Evolutionary conservation across 2,797 vertebrate genomes (phyloP).

Genomic region (Periparus ater): DNA sequence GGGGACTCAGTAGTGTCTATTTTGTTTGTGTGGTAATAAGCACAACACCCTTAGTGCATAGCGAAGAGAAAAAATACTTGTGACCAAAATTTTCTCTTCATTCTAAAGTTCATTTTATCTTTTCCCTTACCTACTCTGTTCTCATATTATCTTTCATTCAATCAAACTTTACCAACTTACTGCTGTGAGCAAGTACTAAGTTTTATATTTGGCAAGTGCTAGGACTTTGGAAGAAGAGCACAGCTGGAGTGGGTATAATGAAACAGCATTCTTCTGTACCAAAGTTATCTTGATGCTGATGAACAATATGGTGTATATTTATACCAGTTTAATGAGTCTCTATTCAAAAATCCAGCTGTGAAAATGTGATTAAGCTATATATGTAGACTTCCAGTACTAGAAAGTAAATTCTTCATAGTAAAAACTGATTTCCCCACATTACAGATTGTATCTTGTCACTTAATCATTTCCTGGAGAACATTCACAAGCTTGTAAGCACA

Average conservation of each 20-base stretch:
- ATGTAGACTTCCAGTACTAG: background rate
- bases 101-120: background rate
- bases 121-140: background rate
- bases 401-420: slow-evolving; percentile 6
- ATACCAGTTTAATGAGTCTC: slow-evolving; percentile 52
- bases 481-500: background rate
- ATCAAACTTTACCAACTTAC: background rate
- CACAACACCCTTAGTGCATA: background rate
- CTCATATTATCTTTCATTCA: background rate
- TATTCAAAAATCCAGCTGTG: slow-evolving; percentile 67
- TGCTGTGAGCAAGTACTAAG: background rate
- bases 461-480: slow-evolving; percentile 12
- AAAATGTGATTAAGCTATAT: slow-evolving; percentile 51
- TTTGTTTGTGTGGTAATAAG: background rate
- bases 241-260: slow-evolving; percentile 63
- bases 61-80: background rate
- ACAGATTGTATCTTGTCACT: background rate
- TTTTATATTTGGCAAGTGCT: slow-evolving; percentile 28
- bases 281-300: slow-evolving; percentile 39
- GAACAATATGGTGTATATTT: slow-evolving; percentile 48
- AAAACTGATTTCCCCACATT: slow-evolving; percentile 19
- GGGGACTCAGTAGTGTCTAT: background rate
- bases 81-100: background rate
- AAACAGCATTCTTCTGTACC: slow-evolving; percentile 23
- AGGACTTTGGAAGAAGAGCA: slow-evolving; percentile 40